Evolutionary conservation across 2,888 invertebrate genomes (phyloP), one percentile per base, ranked within the genome.

Genomic region (Himalopsyche anomala): DNA sequence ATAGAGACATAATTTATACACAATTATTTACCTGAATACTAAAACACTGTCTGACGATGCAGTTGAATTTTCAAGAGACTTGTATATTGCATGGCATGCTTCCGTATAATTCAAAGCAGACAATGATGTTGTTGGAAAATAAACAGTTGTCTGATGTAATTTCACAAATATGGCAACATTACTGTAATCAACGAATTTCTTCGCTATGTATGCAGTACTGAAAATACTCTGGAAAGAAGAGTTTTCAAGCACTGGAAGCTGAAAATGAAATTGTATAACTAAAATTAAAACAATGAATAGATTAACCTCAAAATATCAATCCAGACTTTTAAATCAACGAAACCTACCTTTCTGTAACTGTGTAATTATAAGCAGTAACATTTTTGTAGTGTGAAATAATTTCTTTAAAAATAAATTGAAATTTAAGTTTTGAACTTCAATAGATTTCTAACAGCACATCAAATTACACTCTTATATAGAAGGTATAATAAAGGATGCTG

Each of bases 121-220:
- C 4, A 94, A 93, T 0, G 94, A 93, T 74, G 90, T 91, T 86
- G 93, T 92, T 8, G 95, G 94, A 89, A 95, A 92, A 90, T 95
- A 95, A 87, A 95, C 91, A 42, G 93, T 92, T 89, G 94, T 92
- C 89, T 94, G 92, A 0, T 94, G 94, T 51, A 95, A 89, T 89
- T 94, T 94, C 17, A 94, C 94, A 89, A 90, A 92, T 74, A 94
- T 89, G 12, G 94, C 91, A 89, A 94, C 90, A 86, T 92, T 92
- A 88, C 92, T 92, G 94, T 94, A 94, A 88, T 93, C 92, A 56
- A 69, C 45, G 36, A 87, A 54, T 15, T 84, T 55, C 9, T 55
- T 84, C 4, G 84, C 85, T 5, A 86, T 28, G 55, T 42, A 81
- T 51, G 80, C 42, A 4, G 38, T 40, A 55, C 19, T 82, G 56